phyloP scores from a whole-genome alignment of 2,888 invertebrate genomes.

The Scaptomyza flava region DNA sequence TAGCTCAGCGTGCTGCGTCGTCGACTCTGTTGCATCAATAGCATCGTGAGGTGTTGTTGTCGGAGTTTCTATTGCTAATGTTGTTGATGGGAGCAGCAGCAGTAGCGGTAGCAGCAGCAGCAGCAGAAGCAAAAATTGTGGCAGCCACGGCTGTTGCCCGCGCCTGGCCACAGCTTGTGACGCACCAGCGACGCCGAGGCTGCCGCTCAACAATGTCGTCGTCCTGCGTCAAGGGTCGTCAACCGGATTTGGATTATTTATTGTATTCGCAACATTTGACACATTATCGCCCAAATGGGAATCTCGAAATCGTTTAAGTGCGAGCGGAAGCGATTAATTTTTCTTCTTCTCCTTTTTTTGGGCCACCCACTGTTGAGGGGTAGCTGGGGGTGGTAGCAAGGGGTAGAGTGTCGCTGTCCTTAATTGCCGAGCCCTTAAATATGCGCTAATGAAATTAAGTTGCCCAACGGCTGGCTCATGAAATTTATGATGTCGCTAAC shows the following conservation, averaged over 20 bases:
- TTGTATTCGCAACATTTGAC: constrained; percentile 57
- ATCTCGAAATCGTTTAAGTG: constrained; percentile 46
- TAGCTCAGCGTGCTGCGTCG: constrained; percentile 67
- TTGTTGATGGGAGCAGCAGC: constrained; percentile 17
- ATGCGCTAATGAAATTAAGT: constrained; percentile 75
- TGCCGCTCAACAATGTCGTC: constrained; percentile 69
- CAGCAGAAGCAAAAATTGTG: constrained; percentile 44
- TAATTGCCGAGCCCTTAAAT: constrained; percentile 64
- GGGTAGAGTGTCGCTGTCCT: constrained; percentile 8
- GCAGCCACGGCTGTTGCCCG: constrained; percentile 65
- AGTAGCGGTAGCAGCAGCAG: constrained; percentile 39
- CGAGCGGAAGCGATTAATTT: constrained; percentile 56
- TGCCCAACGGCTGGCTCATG: constrained; percentile 43
- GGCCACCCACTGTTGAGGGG: constrained; percentile 57
- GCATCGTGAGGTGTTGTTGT: constrained; percentile 50
- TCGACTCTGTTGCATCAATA: constrained; percentile 43
- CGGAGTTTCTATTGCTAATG: constrained; percentile 7
- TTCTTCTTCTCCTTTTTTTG: constrained; percentile 1
- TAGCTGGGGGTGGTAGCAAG: constrained; percentile 1
- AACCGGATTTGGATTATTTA: constrained; percentile 3
- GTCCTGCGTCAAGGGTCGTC: constrained; percentile 66
- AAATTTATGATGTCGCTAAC: constrained; percentile 54
- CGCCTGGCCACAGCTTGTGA: constrained; percentile 72
- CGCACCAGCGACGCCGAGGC: constrained; percentile 72
- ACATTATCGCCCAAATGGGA: constrained; percentile 47